Conservation (phyloP, 1,140 invertebrate genomes). For the Drosophila truncata region DNA sequence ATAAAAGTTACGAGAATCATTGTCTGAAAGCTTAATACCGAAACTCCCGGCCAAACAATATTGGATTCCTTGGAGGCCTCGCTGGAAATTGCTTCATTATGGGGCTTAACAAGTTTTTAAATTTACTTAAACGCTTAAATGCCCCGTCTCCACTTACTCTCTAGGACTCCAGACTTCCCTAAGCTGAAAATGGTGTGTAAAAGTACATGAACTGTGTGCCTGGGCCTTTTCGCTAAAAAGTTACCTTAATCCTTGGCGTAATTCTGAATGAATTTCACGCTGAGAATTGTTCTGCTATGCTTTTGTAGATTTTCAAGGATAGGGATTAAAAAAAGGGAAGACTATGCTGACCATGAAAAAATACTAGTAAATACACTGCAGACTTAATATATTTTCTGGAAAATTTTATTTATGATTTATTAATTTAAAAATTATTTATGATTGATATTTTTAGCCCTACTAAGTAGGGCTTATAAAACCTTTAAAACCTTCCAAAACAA, state of each 20-base stretch:
- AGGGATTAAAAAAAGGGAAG: background rate
- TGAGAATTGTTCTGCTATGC: conserved; percentile 57
- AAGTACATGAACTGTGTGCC: conserved; percentile 26
- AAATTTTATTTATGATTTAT: too few species aligned
- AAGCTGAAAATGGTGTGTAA: conserved; percentile 49
- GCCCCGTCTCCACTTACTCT: conserved; percentile 24
- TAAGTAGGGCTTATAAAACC: too few species aligned
- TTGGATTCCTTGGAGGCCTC: conserved; percentile 23
- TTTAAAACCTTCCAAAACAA: too few species aligned
- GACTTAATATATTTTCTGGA: too few species aligned
- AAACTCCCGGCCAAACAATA: conserved; percentile 1
- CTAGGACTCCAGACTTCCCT: conserved; percentile 23
- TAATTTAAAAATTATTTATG: too few species aligned
- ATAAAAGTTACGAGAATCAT: conserved; percentile 59
- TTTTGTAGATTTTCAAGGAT: conserved; percentile 6
- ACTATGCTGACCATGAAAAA: background rate
- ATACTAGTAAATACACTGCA: background rate
- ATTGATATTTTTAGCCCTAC: too few species aligned
- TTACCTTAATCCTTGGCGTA: conserved; percentile 76
- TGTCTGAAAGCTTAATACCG: conserved; percentile 38
- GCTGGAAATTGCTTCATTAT: conserved; percentile 72
- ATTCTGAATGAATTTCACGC: conserved; percentile 76
- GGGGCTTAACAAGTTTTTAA: conserved; percentile 77
- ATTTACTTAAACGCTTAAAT: conserved; percentile 79
- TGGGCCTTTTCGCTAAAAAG: conserved; percentile 49